Conservation (phyloP, 2,888 invertebrate genomes). For the Andrena flavipes region DNA sequence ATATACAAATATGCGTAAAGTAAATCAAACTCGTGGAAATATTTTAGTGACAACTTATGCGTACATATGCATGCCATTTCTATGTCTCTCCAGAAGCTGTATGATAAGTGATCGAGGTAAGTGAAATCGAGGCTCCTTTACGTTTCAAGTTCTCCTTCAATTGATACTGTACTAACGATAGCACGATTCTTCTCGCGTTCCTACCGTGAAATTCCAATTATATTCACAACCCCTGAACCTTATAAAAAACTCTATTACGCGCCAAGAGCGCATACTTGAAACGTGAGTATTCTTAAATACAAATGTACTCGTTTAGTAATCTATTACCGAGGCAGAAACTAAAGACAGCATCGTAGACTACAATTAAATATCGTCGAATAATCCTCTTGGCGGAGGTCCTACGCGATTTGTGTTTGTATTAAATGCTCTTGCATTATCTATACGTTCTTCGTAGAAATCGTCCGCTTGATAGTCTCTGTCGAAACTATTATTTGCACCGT, state of each 20-base stretch:
- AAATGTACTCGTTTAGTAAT: constrained; percentile 33
- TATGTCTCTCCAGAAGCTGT: constrained; percentile 9
- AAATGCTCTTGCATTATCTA: constrained; percentile 83
- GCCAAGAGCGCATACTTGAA: constrained; percentile 30
- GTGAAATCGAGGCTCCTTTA: neutral
- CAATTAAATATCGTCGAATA: constrained; percentile 92
- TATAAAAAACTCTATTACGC: constrained; percentile 34
- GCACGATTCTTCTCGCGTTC: constrained; percentile 1
- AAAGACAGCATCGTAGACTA: constrained; percentile 9
- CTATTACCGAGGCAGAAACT: constrained; percentile 1
- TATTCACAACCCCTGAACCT: constrained; percentile 37
- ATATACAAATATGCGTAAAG: constrained; percentile 10
- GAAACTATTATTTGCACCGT: constrained; percentile 79
- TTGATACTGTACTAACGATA: constrained; percentile 11
- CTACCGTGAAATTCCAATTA: constrained; percentile 15
- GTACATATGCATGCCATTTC: neutral
- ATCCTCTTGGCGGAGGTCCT: constrained; percentile 90
- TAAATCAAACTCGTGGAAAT: constrained; percentile 1
- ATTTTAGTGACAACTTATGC: neutral
- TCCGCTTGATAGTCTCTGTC: constrained; percentile 82
- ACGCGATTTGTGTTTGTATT: constrained; percentile 85
- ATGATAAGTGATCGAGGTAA: neutral
- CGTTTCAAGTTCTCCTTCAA: constrained; percentile 12
- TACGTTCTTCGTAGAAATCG: constrained; percentile 81
- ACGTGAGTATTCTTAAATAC: constrained; percentile 41